Evolutionary conservation across 2,113 vertebrate species (phyloP), one percentile per base, ranked within the genome.

Genomic region (Cottus gobio): DNA sequence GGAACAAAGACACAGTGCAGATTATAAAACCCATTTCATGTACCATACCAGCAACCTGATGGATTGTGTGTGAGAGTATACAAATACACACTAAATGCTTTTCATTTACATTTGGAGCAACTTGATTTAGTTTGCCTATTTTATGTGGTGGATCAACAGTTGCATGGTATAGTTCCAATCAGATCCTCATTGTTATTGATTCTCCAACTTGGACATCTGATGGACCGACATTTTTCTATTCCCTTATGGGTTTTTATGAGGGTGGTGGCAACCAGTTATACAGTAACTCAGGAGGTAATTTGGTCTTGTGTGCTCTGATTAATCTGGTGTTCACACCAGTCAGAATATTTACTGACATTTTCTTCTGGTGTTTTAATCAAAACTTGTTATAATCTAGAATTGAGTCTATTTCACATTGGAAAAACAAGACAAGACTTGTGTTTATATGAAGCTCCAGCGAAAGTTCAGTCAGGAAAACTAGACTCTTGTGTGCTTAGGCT

Each of bases 1-100:
- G 26, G 34, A 85, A 87, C 54, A 78, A 79, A 75, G 52, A 11
- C 68, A 72, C 3, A 4, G 36, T 30, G 22, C 71, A 77, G 42
- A 84, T 11, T 26, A 67, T 61, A 69, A 54, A 22, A 56, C 52
- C 3, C 11, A 28, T 46, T 57, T 63, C 57, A 74, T 79, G 62
- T 57, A 31, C 37, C 31, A 4, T 15, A 46, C 44, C 67, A 65
- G 73, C 44, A 75, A n/a, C 46, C 67, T 42, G 9, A 24, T 31
- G 48, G 34, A 0, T 48, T 52, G 42, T 54, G 5, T 18, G 12
- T 15, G 22, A n/a, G 18, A 20, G 42, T 44, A 6, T 48, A 31
- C 31, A 13, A 1, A n/a, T 3, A 4, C 68, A 57, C 31, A 36
- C 20, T 11, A 15, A 18, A 22, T 22, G 5, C 1, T 18, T 66